phyloP scores from a whole-genome alignment of 2,797 vertebrate genomes.

The Morelia viridis region DNA sequence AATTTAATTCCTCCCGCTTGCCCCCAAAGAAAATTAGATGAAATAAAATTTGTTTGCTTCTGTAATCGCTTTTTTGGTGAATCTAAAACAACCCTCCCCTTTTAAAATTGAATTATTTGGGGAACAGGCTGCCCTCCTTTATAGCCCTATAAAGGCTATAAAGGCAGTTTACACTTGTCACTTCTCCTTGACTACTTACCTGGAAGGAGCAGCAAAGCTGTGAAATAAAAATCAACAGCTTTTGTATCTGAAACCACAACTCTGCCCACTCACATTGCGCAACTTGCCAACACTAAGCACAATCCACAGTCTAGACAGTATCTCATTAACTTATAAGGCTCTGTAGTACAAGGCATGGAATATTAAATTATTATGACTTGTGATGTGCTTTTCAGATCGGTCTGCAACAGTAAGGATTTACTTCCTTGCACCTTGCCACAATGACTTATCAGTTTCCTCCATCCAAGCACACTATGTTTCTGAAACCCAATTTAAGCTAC shows the following conservation, averaged over 20 bases:
- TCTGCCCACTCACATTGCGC: not conserved
- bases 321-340: fast-evolving
- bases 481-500: not conserved
- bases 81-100: not conserved
- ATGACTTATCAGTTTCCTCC: not conserved
- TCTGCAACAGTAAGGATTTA: not conserved
- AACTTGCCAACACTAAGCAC: fast-evolving
- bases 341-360: not conserved
- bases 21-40: not conserved
- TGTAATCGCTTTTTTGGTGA: not conserved
- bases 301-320: too few species aligned
- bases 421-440: not conserved
- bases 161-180: not conserved
- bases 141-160: not conserved
- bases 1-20: not conserved
- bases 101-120: not conserved
- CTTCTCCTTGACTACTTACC: not conserved
- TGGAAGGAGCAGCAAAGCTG: not conserved
- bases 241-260: not conserved
- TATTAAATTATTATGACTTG: not conserved
- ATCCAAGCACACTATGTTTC: not conserved
- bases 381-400: not conserved
- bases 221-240: not conserved
- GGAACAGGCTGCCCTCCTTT: not conserved
- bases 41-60: not conserved